phyloP scores from a whole-genome alignment of 2,113 vertebrate genomes.

The Odocoileus hemionus region DNA sequence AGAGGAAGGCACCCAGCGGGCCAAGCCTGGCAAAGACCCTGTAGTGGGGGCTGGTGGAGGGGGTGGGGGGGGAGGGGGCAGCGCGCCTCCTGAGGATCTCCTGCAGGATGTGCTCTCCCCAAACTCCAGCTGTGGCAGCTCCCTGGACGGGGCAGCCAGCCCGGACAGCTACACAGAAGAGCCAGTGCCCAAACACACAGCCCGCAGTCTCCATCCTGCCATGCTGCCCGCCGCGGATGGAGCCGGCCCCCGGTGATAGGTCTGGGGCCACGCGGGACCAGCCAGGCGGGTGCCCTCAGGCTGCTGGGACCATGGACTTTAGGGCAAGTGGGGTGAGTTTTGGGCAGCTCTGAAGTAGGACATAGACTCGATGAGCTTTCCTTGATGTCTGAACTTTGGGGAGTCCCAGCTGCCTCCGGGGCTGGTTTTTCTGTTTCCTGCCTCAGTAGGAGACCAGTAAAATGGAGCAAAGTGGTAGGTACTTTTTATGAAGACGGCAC shows the following conservation, averaged over 20 bases:
- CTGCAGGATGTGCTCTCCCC: conserved; percentile 92
- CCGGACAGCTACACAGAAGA: conserved; percentile 94
- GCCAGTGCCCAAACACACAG: conserved; percentile 81
- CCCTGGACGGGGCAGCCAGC: conserved; percentile 92
- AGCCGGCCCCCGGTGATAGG: conserved; percentile 88
- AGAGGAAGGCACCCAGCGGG: conserved; percentile 88
- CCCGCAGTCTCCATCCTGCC: conserved; percentile 84
- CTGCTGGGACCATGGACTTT: background rate
- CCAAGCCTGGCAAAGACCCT: conserved; percentile 85
- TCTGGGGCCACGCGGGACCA: background rate
- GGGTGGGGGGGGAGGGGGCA: conserved; percentile 44
- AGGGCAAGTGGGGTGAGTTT: background rate
- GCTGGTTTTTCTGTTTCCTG: conserved; percentile 40
- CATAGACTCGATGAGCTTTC: conserved; percentile 36
- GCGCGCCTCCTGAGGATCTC: conserved; percentile 90
- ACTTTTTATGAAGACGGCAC: conserved; percentile 71
- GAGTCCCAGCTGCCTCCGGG: background rate
- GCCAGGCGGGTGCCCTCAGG: background rate
- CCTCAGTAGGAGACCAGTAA: conserved; percentile 50
- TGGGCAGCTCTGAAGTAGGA: conserved; percentile 6
- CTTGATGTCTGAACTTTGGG: conserved; percentile 38
- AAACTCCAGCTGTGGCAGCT: conserved; percentile 93
- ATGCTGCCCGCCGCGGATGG: conserved; percentile 87
- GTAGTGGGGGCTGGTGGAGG: conserved; percentile 28
- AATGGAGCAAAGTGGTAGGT: conserved; percentile 64